These are phyloP conservation scores for Penaeus monodon DNA, from an alignment of 2,888 invertebrate species.

Conservation along the genomic window DNA sequence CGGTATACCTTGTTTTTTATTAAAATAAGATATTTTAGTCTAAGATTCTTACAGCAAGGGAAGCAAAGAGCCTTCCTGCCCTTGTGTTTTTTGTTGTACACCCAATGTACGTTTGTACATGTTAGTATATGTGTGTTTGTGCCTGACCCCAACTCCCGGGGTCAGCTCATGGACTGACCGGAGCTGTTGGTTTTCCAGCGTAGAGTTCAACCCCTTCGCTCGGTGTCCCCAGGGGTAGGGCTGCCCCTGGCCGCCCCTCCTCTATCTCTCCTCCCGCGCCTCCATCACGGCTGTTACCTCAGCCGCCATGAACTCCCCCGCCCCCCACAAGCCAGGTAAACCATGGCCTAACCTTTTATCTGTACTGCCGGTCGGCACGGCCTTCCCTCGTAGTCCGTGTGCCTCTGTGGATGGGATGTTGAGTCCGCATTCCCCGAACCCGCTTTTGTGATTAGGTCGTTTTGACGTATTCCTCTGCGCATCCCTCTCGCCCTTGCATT, in stretches of 20 bases:
- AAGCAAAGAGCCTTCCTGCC: too few species aligned
- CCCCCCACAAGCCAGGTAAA: constrained; percentile 56
- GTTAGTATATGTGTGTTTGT: constrained; percentile 3
- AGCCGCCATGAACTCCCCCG: constrained; percentile 48
- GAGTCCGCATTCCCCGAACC: too few species aligned
- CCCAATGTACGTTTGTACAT: neutral
- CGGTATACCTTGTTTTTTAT: too few species aligned
- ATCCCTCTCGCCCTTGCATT: too few species aligned
- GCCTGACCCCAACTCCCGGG: neutral
- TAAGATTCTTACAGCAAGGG: too few species aligned
- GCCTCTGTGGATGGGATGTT: too few species aligned
- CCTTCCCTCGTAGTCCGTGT: too few species aligned
- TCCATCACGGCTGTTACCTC: neutral
- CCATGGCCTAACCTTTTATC: neutral
- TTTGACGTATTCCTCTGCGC: too few species aligned
- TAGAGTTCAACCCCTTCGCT: neutral
- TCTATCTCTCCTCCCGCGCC: constrained; percentile 17
- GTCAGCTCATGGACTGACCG: neutral
- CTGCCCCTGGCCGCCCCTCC: neutral
- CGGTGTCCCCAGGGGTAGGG: neutral
- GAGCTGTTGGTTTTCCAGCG: neutral
- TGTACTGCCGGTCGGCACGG: too few species aligned
- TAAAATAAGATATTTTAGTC: too few species aligned
- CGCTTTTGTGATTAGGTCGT: too few species aligned
- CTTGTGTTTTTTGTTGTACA: too few species aligned